phyloP scores from a whole-genome alignment of 2,113 vertebrate species.

The Peromyscus californicus region DNA sequence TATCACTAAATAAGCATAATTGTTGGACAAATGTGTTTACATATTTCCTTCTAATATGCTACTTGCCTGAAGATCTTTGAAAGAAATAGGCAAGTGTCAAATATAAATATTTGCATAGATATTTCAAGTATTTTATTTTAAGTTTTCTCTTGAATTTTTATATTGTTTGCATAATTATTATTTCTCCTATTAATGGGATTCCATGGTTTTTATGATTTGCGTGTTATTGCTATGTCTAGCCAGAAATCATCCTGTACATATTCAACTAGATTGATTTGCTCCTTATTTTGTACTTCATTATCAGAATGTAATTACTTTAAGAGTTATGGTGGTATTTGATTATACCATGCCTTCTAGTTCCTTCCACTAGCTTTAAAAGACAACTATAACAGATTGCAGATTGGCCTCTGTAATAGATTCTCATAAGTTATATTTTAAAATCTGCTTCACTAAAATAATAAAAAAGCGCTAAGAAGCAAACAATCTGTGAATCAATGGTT shows the following conservation, averaged over 20 bases:
- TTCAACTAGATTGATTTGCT: neutral
- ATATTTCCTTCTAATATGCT: neutral
- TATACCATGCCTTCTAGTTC: neutral
- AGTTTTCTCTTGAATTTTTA: neutral
- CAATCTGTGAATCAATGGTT: neutral
- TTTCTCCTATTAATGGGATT: neutral
- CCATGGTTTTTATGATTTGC: neutral
- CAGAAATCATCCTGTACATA: neutral
- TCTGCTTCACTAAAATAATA: neutral
- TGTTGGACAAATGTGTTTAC: neutral
- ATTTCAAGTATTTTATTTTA: neutral
- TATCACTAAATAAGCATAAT: neutral
- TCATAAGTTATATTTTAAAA: neutral
- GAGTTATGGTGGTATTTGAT: neutral
- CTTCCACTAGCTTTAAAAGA: neutral
- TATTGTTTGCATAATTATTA: neutral
- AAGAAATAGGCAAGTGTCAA: conserved; percentile 1
- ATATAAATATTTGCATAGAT: conserved; percentile 24
- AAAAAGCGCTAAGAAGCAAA: neutral
- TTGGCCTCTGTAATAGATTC: neutral
- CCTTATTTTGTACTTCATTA: conserved; percentile 14
- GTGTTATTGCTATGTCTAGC: neutral
- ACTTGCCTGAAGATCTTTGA: neutral
- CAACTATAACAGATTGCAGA: neutral
- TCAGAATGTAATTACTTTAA: conserved; percentile 4